phyloP scores from a whole-genome alignment of 1,140 invertebrate species.

The Helicorthomorpha holstii region DNA sequence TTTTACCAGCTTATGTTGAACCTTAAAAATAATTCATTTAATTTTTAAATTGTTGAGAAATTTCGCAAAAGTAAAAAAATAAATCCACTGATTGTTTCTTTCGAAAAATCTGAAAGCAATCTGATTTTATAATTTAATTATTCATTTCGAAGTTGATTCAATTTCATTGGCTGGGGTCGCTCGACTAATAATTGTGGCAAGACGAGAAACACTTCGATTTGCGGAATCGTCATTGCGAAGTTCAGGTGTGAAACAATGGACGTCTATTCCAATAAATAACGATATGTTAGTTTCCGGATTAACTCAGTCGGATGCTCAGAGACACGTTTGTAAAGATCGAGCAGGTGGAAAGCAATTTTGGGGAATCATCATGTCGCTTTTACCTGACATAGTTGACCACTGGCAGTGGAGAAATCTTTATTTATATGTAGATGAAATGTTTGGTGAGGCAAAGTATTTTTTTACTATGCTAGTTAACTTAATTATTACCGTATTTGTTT shows the following conservation, averaged over 20 bases:
- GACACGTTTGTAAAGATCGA: background rate
- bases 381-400: background rate
- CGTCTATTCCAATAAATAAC: background rate
- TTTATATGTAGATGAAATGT: background rate
- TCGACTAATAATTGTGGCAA: background rate
- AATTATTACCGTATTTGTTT: background rate
- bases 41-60: no score
- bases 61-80: no score
- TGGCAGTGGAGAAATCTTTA: constrained; percentile 2
- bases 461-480: background rate
- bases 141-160: no score
- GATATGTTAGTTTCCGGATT: background rate
- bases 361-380: background rate
- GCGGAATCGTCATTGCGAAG: background rate
- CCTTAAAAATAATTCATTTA: no score
- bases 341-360: background rate
- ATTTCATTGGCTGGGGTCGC: no score
- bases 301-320: background rate
- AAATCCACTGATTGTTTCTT: no score
- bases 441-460: background rate
- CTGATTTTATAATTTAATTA: no score
- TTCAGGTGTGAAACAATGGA: background rate
- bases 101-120: no score
- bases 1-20: no score
- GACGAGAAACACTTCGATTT: background rate